Conservation (phyloP, 2,888 invertebrate genomes). For the Alloscopus bannaensis region DNA sequence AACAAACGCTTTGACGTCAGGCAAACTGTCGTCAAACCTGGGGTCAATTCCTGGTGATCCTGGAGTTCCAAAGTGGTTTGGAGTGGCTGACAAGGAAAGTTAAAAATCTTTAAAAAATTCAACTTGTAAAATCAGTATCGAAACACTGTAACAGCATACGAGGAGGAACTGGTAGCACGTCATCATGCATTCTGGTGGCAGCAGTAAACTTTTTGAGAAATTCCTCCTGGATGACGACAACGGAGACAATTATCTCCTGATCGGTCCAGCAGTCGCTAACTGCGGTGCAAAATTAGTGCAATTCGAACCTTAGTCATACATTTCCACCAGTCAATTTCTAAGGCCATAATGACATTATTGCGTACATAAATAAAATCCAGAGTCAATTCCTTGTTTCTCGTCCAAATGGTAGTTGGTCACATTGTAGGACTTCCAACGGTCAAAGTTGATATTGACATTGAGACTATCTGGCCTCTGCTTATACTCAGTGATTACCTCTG, state of each 20-base stretch:
- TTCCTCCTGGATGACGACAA: conserved; percentile 52
- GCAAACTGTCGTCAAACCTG: no score
- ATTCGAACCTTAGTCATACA: no score
- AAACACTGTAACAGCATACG: no score
- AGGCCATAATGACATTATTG: no score
- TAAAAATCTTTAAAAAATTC: background rate
- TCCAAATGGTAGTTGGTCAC: conserved; percentile 58
- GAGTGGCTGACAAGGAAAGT: conserved; percentile 15
- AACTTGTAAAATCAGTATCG: no score
- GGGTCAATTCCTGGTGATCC: background rate
- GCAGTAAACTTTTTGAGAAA: conserved; percentile 25
- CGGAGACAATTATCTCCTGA: conserved; percentile 58
- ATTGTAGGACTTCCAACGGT: conserved; percentile 21
- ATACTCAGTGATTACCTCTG: conserved; percentile 26
- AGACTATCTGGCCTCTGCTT: conserved; percentile 28
- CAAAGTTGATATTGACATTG: conserved; percentile 43
- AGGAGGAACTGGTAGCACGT: conserved; percentile 38
- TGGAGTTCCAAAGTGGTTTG: background rate
- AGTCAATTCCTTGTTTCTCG: conserved; percentile 48
- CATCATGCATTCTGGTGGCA: background rate
- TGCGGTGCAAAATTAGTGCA: no score
- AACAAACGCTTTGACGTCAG: no score
- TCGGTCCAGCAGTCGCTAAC: conserved; percentile 65
- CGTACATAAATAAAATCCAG: conserved; percentile 67
- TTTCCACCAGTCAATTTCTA: no score